A percentile compares a stretch with the other conserved stretches of the same genome.
Conservation (phyloP, 53 echinoderm and acorn worm species). For the Paracentrotus lividus region DNA sequence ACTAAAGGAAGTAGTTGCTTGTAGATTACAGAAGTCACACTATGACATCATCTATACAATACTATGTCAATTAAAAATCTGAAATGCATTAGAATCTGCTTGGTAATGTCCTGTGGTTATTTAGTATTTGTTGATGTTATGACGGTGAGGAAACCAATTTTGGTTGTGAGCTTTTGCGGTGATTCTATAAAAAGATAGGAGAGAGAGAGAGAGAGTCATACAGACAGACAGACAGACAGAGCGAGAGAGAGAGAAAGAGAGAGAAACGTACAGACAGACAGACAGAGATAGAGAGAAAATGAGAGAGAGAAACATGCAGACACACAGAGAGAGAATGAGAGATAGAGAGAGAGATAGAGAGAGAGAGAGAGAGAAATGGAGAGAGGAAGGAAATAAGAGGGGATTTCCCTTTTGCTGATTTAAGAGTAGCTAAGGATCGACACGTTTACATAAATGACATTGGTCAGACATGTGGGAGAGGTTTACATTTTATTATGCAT, state of each 20-base stretch:
- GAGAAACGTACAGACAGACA: too few species aligned
- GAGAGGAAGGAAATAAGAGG: background rate
- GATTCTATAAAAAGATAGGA: slow-evolving; percentile 4
- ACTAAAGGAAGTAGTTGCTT: slow-evolving; percentile 11
- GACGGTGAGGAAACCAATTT: slow-evolving; percentile 25
- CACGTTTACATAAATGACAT: background rate
- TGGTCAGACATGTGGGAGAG: slow-evolving; percentile 4
- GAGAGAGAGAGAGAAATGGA: too few species aligned
- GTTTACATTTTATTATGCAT: background rate
- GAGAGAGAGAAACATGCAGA: too few species aligned
- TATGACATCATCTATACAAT: slow-evolving; percentile 25
- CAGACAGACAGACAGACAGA: too few species aligned
- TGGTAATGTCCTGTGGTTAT: slow-evolving; percentile 5
- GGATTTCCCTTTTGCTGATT: background rate
- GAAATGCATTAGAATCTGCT: slow-evolving; percentile 20
- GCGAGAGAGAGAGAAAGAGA: too few species aligned
- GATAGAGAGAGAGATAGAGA: too few species aligned
- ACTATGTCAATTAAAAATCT: slow-evolving; percentile 41
- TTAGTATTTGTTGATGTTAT: slow-evolving; percentile 23
- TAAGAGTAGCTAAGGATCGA: background rate
- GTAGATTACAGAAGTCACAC: slow-evolving; percentile 3
- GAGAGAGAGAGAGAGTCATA: too few species aligned
- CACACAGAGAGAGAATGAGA: too few species aligned
- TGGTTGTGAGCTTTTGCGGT: slow-evolving; percentile 20
- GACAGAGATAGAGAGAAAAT: too few species aligned